Conservation (phyloP, 2,113 vertebrate genomes). For the Myotis lucifugus region DNA sequence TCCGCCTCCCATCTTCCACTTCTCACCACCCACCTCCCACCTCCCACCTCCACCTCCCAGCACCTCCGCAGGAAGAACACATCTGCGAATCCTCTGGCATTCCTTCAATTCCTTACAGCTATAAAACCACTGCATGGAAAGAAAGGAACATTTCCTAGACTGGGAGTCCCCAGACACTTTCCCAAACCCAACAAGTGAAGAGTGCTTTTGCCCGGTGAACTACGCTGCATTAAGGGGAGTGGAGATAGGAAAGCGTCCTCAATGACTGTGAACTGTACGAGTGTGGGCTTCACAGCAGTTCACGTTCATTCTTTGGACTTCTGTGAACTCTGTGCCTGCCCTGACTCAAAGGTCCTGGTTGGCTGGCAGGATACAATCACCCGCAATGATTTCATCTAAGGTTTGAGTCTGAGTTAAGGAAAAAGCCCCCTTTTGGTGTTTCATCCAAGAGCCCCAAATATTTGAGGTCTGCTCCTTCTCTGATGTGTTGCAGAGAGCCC, state of each 20-base stretch:
- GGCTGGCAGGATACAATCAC: constrained; percentile 49
- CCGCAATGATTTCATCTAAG: not conserved
- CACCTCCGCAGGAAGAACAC: constrained; percentile 80
- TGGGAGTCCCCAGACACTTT: constrained; percentile 76
- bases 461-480: not conserved
- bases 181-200: constrained; percentile 71
- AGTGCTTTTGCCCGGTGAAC: constrained; percentile 61
- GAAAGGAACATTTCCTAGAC: constrained; percentile 78
- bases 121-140: constrained; percentile 82
- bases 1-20: constrained; percentile 52
- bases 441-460: not conserved
- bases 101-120: constrained; percentile 82
- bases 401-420: not conserved
- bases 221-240: constrained; percentile 6
- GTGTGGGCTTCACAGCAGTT: constrained; percentile 28
- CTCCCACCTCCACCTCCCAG: constrained; percentile 38
- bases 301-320: constrained; percentile 56
- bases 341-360: constrained; percentile 53
- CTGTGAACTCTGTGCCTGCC: constrained; percentile 61
- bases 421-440: not conserved
- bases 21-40: not conserved
- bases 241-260: constrained; percentile 30
- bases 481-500: not conserved
- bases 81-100: constrained; percentile 82
- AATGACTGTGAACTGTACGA: not conserved